phyloP scores from a whole-genome alignment of 2,888 invertebrate species.

The Calliphora vomitoria region DNA sequence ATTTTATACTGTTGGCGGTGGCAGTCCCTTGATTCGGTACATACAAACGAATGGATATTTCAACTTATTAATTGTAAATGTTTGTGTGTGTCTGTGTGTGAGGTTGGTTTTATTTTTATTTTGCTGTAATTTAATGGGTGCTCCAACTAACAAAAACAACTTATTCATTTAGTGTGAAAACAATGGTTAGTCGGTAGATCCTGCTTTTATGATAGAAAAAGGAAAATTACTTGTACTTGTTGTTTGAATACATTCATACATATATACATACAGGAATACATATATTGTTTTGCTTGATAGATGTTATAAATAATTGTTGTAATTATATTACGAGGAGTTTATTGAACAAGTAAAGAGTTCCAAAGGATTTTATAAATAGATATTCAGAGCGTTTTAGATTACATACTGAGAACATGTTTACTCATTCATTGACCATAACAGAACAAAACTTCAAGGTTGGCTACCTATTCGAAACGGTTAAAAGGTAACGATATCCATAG shows the following conservation, averaged over 20 bases:
- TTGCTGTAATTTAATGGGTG: constrained; percentile 61
- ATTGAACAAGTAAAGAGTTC: neutral
- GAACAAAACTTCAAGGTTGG: too few species aligned
- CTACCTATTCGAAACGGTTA: too few species aligned
- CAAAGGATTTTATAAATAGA: neutral
- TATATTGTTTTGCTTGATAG: constrained; percentile 28
- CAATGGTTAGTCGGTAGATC: constrained; percentile 65
- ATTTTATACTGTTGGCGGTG: constrained; percentile 83
- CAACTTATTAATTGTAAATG: constrained; percentile 57
- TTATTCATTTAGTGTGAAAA: constrained; percentile 63
- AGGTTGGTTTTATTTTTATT: constrained; percentile 17
- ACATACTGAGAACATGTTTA: too few species aligned
- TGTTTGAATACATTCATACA: neutral
- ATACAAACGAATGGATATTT: constrained; percentile 46
- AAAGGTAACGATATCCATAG: too few species aligned
- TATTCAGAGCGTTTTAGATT: neutral
- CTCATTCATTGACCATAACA: too few species aligned
- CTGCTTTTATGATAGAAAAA: constrained; percentile 56
- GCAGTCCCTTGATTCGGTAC: constrained; percentile 52
- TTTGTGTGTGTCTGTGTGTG: constrained; percentile 1
- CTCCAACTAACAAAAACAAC: constrained; percentile 33
- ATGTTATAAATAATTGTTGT: constrained; percentile 58
- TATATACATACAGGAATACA: too few species aligned
- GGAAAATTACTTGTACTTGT: constrained; percentile 34
- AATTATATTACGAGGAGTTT: constrained; percentile 27